Conservation (phyloP, 2,888 invertebrate genomes). For the Catocala sponsa region DNA sequence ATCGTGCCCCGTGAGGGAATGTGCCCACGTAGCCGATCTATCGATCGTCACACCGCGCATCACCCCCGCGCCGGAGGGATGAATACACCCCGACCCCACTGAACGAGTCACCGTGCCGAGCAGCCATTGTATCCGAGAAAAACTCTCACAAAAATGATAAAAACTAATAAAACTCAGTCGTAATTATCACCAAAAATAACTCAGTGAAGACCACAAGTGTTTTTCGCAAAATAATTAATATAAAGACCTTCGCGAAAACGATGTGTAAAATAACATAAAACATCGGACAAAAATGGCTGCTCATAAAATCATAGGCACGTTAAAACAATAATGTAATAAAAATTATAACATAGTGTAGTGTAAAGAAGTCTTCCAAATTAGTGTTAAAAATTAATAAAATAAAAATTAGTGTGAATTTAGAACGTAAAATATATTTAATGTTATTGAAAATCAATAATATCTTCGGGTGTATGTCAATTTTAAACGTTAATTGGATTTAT, state of each 20-base stretch:
- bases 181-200: constrained; percentile 39
- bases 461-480: constrained; percentile 58
- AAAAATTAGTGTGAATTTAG: constrained; percentile 45
- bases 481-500: constrained; percentile 27
- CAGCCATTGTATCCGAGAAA: constrained; percentile 72
- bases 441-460: constrained; percentile 54
- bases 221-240: constrained; percentile 31
- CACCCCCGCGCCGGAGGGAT: constrained; percentile 61
- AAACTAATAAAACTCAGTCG: constrained; percentile 55
- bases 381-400: constrained; percentile 42
- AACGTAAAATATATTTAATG: constrained; percentile 35
- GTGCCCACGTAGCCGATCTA: constrained; percentile 58
- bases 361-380: constrained; percentile 84
- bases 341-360: constrained; percentile 63
- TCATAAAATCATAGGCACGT: constrained; percentile 52
- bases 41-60: constrained; percentile 80
- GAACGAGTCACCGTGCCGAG: constrained; percentile 58
- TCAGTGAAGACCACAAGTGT: constrained; percentile 45
- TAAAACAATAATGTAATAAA: constrained; percentile 66
- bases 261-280: constrained; percentile 47
- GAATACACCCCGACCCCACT: constrained; percentile 50
- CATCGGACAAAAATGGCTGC: constrained; percentile 70
- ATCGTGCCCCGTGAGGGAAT: constrained; percentile 41
- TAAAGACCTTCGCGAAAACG: constrained; percentile 21
- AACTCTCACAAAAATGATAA: constrained; percentile 67